Conservation (phyloP, 2,888 invertebrate genomes). For the Acheta domesticus region DNA sequence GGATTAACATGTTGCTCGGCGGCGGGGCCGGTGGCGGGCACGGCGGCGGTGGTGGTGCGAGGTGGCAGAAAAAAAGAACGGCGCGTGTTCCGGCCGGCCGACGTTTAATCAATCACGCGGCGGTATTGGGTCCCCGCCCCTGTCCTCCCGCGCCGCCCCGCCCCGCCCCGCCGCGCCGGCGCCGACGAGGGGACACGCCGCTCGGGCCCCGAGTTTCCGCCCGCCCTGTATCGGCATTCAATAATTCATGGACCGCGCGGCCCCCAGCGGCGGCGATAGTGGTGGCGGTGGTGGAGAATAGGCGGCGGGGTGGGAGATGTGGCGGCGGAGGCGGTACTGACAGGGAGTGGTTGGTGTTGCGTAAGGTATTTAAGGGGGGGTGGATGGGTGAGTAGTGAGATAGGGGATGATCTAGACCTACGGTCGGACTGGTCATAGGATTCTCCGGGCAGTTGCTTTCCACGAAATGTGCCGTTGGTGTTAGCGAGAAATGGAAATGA, state of each 20-base stretch:
- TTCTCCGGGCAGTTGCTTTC: too few relatives aligned
- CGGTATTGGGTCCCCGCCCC: slow-evolving; percentile 18
- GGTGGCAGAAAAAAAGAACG: neutral
- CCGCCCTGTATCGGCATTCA: slow-evolving; percentile 4
- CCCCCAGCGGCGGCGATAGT: neutral
- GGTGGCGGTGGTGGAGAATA: neutral
- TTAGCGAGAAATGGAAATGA: too few relatives aligned
- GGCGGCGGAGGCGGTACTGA: too few relatives aligned
- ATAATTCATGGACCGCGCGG: neutral
- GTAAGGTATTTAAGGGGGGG: too few relatives aligned
- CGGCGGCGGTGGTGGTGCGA: neutral
- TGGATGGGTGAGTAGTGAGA: too few relatives aligned
- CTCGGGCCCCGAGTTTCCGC: neutral
- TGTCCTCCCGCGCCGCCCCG: neutral
- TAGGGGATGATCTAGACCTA: too few relatives aligned
- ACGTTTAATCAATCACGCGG: slow-evolving; percentile 18
- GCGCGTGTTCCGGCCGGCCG: slow-evolving; percentile 6
- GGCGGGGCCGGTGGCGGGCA: neutral
- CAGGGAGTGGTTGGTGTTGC: too few relatives aligned
- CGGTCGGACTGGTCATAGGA: too few relatives aligned
- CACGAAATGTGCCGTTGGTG: too few relatives aligned
- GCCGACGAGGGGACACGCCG: neutral
- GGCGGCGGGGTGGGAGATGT: neutral
- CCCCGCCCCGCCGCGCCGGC: neutral
- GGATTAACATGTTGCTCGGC: too few relatives aligned